Evolutionary conservation across 30 jellyfish, hydroid and myxozoan genomes (phyloP).

Genomic region (Hydra vulgaris): DNA sequence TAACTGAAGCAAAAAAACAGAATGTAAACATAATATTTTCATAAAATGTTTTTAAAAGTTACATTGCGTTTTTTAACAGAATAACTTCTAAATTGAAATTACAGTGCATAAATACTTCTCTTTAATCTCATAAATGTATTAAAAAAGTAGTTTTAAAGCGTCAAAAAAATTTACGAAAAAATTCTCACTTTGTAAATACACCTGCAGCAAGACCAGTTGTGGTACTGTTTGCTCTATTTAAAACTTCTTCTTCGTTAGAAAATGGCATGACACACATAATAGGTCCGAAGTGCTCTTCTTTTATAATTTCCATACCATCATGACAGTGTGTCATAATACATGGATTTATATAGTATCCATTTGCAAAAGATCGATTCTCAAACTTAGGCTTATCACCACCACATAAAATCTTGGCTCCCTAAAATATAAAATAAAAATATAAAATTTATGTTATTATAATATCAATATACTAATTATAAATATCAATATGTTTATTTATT

Average conservation of each 20-base stretch:
- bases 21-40: no score
- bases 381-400: conserved; percentile 80
- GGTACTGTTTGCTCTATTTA: conserved; percentile 63
- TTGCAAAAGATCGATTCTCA: conserved; percentile 19
- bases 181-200: conserved; percentile 64
- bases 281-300: conserved; percentile 95
- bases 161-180: no score
- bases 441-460: background rate
- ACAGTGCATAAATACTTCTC: no score
- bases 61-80: no score
- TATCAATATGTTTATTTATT: background rate
- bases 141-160: no score
- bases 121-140: no score
- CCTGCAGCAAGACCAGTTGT: conserved; percentile 87
- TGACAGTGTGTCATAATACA: conserved; percentile 70
- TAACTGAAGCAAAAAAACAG: no score
- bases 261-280: conserved; percentile 67
- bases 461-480: no score
- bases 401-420: conserved; percentile 77
- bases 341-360: conserved; percentile 73
- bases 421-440: background rate
- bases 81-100: no score
- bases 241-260: conserved; percentile 60
- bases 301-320: conserved; percentile 69
- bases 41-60: no score